phyloP scores from a whole-genome alignment of 2,888 invertebrate genomes.

The Chymomyza procnemis region DNA sequence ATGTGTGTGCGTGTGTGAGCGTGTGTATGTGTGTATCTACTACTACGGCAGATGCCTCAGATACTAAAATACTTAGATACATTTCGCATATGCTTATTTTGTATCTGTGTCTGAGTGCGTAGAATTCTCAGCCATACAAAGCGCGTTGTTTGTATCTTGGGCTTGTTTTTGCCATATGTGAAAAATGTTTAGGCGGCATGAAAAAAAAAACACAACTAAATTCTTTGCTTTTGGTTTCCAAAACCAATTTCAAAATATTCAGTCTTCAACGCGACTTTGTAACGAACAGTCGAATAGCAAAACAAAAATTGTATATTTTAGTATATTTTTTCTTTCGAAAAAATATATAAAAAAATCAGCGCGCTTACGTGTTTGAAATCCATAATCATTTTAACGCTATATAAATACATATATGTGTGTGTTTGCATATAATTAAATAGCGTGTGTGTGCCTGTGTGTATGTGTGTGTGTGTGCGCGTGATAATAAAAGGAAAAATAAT shows the following conservation, averaged over 20 bases:
- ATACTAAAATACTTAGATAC: constrained; percentile 27
- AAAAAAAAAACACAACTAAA: no score
- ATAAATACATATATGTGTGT: constrained; percentile 37
- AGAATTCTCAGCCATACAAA: constrained; percentile 42
- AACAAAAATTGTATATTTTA: no score
- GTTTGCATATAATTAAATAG: constrained; percentile 46
- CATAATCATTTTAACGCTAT: neutral
- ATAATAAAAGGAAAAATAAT: constrained; percentile 12
- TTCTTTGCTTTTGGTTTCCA: constrained; percentile 41
- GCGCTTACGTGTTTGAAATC: neutral
- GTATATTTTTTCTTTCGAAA: neutral
- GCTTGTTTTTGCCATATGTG: constrained; percentile 72
- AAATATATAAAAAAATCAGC: neutral
- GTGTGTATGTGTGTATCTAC: constrained; percentile 37
- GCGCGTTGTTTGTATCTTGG: constrained; percentile 39
- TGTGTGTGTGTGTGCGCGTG: constrained; percentile 10
- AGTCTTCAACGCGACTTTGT: constrained; percentile 60
- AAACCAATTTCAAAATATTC: constrained; percentile 53
- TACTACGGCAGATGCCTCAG: constrained; percentile 58
- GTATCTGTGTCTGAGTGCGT: constrained; percentile 19
- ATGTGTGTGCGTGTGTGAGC: constrained; percentile 37
- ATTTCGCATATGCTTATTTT: constrained; percentile 31
- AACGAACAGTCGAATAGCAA: constrained; percentile 17
- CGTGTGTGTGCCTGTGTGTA: neutral
- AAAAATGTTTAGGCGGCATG: constrained; percentile 63